Evolutionary conservation across 2,113 vertebrate species (phyloP).

Genomic region (Macquaria ambigua): DNA sequence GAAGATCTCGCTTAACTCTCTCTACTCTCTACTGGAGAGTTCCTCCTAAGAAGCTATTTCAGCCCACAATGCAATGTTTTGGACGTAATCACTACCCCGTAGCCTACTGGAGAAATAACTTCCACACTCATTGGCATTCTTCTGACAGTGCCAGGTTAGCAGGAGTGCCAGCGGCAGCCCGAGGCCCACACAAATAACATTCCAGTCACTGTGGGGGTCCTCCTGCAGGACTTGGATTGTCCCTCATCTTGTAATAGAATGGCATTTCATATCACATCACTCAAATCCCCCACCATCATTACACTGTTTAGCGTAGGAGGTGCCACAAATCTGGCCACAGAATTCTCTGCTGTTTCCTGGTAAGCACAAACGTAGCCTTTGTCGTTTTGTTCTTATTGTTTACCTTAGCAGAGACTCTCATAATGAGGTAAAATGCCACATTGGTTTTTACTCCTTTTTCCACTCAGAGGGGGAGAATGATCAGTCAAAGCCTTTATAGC

Average conservation of each 20-base stretch:
- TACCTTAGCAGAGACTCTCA: background rate
- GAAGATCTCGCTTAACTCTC: background rate
- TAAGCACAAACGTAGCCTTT: background rate
- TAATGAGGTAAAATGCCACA: slow-evolving; percentile 1
- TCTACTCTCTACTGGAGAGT: slow-evolving; percentile 1
- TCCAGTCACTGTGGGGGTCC: slow-evolving; percentile 59
- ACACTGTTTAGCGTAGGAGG: background rate
- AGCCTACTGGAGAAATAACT: slow-evolving; percentile 38
- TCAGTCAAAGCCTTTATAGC: background rate
- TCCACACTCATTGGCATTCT: slow-evolving; percentile 40
- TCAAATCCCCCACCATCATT: slow-evolving; percentile 47
- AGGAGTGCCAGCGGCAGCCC: slow-evolving; percentile 54
- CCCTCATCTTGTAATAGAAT: slow-evolving; percentile 58
- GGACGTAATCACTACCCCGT: background rate
- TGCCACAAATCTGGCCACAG: slow-evolving; percentile 1
- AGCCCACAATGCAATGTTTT: slow-evolving; percentile 10
- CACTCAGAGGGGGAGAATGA: background rate
- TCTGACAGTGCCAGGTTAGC: slow-evolving; percentile 46
- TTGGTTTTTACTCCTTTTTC: background rate
- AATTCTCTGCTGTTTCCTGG: background rate
- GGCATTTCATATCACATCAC: slow-evolving; percentile 66
- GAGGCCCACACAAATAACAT: slow-evolving; percentile 72
- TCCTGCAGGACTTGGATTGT: slow-evolving; percentile 57
- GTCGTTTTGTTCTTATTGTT: background rate
- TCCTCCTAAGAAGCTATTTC: background rate